Conservation (phyloP, 1,140 invertebrate species). For the Dreissena rostriformis region DNA sequence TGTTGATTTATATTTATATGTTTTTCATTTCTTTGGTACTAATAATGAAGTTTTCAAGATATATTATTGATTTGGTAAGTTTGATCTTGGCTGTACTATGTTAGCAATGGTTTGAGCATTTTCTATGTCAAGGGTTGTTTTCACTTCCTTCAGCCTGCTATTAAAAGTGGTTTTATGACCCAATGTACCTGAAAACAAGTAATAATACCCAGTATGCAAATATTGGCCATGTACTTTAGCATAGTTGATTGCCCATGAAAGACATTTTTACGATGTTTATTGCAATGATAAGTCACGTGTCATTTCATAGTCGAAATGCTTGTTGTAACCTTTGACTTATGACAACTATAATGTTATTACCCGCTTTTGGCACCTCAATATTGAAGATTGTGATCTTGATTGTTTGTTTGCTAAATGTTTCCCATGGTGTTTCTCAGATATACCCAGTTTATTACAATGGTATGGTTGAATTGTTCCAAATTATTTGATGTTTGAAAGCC, state of each 20-base stretch:
- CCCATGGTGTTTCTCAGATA: background rate
- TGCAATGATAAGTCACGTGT: background rate
- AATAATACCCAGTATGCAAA: background rate
- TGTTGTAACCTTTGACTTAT: background rate
- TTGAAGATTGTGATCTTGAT: background rate
- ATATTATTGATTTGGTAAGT: too few species aligned
- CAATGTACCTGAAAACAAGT: background rate
- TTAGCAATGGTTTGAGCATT: too few species aligned
- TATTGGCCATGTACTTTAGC: background rate
- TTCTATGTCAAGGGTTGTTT: too few species aligned
- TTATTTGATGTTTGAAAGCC: conserved; percentile 40
- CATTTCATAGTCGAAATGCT: background rate
- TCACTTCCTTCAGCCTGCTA: background rate
- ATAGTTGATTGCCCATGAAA: background rate
- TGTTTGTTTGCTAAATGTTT: background rate
- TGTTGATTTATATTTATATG: too few species aligned
- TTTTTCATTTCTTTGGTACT: too few species aligned
- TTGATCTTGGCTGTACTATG: too few species aligned
- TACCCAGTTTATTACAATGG: background rate
- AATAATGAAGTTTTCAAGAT: too few species aligned
- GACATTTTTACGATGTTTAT: conserved; percentile 13
- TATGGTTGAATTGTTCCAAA: background rate
- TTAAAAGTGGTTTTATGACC: conserved; percentile 18
- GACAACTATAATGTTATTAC: background rate
- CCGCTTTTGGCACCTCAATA: background rate